Percentiles rank a stretch among this genome's conserved stretches.
phyloP scores from a whole-genome alignment of 2,888 invertebrate genomes.

The Deilephila elpenor region DNA sequence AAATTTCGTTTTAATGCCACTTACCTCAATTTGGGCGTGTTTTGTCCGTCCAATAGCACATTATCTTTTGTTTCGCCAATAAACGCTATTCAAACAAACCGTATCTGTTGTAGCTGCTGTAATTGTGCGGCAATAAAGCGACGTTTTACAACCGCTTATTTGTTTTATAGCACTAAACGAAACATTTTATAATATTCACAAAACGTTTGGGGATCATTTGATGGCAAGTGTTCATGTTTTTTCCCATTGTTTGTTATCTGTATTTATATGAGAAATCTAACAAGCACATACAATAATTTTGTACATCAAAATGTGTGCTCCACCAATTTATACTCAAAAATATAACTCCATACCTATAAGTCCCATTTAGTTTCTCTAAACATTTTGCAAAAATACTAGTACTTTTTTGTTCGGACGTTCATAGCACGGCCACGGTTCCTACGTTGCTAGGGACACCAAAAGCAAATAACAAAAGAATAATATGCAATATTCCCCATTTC shows the following conservation, averaged over 20 bases:
- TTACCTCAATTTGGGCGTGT: neutral
- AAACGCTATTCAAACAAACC: conserved; percentile 34
- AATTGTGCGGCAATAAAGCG: conserved; percentile 32
- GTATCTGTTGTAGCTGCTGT: conserved; percentile 20
- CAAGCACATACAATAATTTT: no score
- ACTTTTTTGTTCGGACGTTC: no score
- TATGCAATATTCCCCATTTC: no score
- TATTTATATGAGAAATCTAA: no score
- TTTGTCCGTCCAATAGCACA: neutral
- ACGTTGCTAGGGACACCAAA: no score
- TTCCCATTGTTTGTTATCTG: neutral
- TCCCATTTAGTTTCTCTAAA: no score
- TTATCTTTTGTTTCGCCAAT: conserved; percentile 30
- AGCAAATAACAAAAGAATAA: no score
- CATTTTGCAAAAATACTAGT: no score
- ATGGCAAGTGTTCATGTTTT: neutral
- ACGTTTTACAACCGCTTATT: conserved; percentile 29
- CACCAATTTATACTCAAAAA: no score
- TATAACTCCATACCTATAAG: no score
- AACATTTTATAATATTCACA: conserved; percentile 43
- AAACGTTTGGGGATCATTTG: conserved; percentile 36
- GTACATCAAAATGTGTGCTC: no score
- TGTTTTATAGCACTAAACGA: conserved; percentile 29
- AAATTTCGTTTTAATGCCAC: neutral
- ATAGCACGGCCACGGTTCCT: no score